A percentile compares a stretch with the other conserved stretches of the same genome.
phyloP scores from a whole-genome alignment of 2,797 vertebrate species.

The Hydrocynus forskahlii region DNA sequence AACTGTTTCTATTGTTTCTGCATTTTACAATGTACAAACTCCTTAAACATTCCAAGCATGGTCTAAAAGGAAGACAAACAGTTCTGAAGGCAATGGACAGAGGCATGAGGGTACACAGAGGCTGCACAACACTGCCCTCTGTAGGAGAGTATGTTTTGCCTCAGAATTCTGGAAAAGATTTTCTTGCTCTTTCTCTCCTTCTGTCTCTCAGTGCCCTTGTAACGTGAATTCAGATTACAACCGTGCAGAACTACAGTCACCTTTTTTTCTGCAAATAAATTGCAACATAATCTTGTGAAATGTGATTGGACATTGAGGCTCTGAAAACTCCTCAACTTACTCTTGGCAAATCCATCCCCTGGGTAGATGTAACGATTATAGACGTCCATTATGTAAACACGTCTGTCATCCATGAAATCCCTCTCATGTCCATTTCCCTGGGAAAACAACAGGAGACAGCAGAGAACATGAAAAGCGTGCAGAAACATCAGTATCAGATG shows the following conservation, averaged over 20 bases:
- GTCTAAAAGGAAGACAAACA: neutral
- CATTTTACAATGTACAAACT: neutral
- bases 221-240: conserved; percentile 31
- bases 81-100: neutral
- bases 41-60: neutral
- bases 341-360: conserved; percentile 88
- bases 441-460: conserved; percentile 35
- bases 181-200: neutral
- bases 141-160: conserved; percentile 46
- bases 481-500: neutral
- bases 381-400: conserved; percentile 95
- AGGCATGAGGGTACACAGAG: neutral
- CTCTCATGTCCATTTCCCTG: conserved; percentile 96
- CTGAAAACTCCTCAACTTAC: conserved; percentile 75
- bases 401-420: conserved; percentile 90
- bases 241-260: conserved; percentile 15
- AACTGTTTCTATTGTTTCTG: neutral
- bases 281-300: conserved; percentile 1
- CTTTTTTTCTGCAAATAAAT: conserved; percentile 25
- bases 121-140: conserved; percentile 58
- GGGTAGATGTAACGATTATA: conserved; percentile 97
- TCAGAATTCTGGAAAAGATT: neutral
- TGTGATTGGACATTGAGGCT: conserved; percentile 22
- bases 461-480: neutral
- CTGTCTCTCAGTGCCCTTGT: neutral